These are phyloP conservation scores for Stegostoma tigrinum DNA, from an alignment of 2,113 vertebrate genomes.

Conservation along the genomic window DNA sequence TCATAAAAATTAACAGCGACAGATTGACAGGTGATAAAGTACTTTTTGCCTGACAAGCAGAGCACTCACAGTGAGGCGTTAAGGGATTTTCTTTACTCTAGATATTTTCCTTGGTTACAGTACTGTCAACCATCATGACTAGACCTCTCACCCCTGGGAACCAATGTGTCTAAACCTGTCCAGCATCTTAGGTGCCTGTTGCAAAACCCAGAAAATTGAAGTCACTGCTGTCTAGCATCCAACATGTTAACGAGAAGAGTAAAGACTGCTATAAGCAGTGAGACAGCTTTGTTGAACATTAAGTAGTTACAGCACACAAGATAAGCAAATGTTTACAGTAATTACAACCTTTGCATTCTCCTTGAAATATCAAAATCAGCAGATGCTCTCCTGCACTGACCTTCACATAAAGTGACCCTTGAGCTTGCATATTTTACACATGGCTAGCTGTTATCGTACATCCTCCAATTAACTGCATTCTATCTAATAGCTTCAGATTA, in stretches of 20 bases:
- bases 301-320: background rate
- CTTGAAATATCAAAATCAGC: conserved; percentile 8
- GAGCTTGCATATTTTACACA: background rate
- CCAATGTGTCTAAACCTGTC: background rate
- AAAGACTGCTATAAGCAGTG: background rate
- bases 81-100: background rate
- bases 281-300: background rate
- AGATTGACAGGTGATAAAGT: background rate
- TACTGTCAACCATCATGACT: background rate
- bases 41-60: background rate
- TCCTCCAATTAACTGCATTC: background rate
- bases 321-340: background rate
- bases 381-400: background rate
- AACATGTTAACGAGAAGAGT: background rate
- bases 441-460: background rate
- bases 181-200: background rate
- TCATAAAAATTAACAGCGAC: background rate
- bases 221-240: background rate
- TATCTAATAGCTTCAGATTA: background rate
- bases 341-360: background rate
- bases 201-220: background rate
- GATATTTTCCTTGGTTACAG: background rate
- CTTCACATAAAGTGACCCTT: background rate
- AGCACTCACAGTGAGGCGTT: background rate
- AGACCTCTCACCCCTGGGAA: background rate